Percentiles rank a stretch among this genome's conserved stretches.
Conservation (phyloP, 2,888 invertebrate genomes). For the Latrodectus elegans region DNA sequence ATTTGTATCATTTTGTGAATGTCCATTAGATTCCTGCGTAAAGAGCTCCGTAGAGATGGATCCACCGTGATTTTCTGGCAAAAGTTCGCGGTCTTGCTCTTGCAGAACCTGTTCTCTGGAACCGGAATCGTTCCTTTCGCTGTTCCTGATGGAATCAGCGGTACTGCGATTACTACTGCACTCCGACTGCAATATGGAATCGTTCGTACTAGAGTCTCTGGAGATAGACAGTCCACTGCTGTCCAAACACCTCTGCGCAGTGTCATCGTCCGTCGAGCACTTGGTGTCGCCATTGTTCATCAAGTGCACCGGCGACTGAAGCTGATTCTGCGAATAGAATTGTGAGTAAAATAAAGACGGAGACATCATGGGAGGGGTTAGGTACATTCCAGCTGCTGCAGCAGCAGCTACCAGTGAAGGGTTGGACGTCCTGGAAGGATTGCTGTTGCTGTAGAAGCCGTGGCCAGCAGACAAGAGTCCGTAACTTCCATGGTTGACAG, state of each 20-base stretch:
- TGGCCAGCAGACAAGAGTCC: conserved; percentile 69
- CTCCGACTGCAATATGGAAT: conserved; percentile 57
- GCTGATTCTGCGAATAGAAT: conserved; percentile 73
- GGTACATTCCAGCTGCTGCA: conserved; percentile 72
- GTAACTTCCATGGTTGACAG: conserved; percentile 69
- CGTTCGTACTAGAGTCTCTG: conserved; percentile 54
- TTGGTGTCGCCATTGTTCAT: conserved; percentile 50
- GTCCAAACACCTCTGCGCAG: conserved; percentile 29
- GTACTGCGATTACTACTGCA: conserved; percentile 51
- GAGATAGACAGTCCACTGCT: conserved; percentile 34
- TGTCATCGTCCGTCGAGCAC: conserved; percentile 27
- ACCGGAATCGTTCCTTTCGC: background rate
- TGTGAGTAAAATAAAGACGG: conserved; percentile 75
- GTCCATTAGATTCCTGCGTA: conserved; percentile 45
- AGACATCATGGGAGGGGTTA: conserved; percentile 73
- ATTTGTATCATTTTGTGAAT: conserved; percentile 55
- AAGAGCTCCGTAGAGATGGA: conserved; percentile 28
- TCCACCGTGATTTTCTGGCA: background rate
- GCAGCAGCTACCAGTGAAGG: conserved; percentile 69
- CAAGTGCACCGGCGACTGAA: conserved; percentile 71
- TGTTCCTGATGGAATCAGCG: conserved; percentile 24
- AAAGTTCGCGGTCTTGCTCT: background rate
- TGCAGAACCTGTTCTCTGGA: background rate
- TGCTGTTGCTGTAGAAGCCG: conserved; percentile 69
- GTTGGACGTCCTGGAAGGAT: conserved; percentile 34